Evolutionary conservation across 1,140 invertebrate genomes (phyloP).

Genomic region (Atta texana): DNA sequence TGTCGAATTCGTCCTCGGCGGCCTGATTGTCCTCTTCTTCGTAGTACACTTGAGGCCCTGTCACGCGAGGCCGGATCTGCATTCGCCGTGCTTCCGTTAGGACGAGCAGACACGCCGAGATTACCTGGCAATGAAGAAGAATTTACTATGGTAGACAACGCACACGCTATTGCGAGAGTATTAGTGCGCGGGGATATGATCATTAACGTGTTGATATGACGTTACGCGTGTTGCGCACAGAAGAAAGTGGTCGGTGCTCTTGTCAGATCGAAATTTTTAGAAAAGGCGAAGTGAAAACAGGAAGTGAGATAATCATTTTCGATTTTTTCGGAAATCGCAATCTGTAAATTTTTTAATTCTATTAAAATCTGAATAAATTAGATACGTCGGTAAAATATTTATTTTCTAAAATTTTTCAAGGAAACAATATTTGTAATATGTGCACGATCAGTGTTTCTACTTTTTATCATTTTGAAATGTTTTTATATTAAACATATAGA

Average conservation of each 20-base stretch:
- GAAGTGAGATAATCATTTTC: background rate
- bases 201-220: conserved; percentile 42
- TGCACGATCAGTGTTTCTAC: no score
- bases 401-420: conserved; percentile 15
- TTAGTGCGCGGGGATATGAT: background rate
- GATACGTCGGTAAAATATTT: background rate
- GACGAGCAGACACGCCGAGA: conserved; percentile 81
- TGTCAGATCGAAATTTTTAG: conserved; percentile 42
- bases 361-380: conserved; percentile 6
- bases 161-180: background rate
- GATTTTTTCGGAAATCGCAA: background rate
- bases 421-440: background rate
- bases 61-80: conserved; percentile 79
- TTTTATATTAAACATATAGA: no score
- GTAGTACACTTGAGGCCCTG: conserved; percentile 82
- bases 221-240: conserved; percentile 52
- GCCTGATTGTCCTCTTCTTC: conserved; percentile 83
- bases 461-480: background rate
- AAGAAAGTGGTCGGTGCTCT: conserved; percentile 47
- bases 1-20: conserved; percentile 79
- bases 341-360: background rate
- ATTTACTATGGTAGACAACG: conserved; percentile 19
- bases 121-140: conserved; percentile 76
- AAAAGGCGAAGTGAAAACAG: conserved; percentile 19
- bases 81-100: conserved; percentile 79